A percentile compares a stretch with the other conserved stretches of the same genome.
phyloP scores from a whole-genome alignment of 2,888 invertebrate genomes.

The Liposcelis brunnea region DNA sequence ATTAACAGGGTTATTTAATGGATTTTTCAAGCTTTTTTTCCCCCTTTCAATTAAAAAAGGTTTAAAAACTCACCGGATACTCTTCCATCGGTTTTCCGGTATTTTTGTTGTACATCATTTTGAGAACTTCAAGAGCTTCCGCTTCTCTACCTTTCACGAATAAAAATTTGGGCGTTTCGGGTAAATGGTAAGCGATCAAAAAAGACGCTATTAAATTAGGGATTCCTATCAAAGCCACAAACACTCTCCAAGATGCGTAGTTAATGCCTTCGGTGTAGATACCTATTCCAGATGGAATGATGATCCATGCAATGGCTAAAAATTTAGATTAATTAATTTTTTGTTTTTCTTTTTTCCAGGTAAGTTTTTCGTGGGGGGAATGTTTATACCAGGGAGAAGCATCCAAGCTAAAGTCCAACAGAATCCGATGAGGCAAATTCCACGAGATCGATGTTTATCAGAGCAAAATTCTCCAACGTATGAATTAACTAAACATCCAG shows the following conservation, averaged over 20 bases:
- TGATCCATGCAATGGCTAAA: conserved; percentile 45
- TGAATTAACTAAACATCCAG: conserved; percentile 39
- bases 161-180: conserved; percentile 65
- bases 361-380: too few species aligned
- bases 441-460: conserved; percentile 34
- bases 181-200: conserved; percentile 32
- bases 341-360: too few species aligned
- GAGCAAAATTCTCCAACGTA: conserved; percentile 47
- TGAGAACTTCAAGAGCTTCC: conserved; percentile 39
- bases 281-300: conserved; percentile 36
- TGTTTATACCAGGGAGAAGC: conserved; percentile 35
- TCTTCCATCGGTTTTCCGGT: conserved; percentile 28
- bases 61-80: conserved; percentile 35
- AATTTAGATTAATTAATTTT: background rate
- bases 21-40: too few species aligned
- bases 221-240: conserved; percentile 44
- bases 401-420: conserved; percentile 45
- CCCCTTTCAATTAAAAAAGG: too few species aligned
- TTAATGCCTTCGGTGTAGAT: conserved; percentile 24
- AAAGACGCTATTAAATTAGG: conserved; percentile 33
- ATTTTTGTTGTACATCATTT: conserved; percentile 38
- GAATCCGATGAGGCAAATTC: conserved; percentile 42
- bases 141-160: conserved; percentile 39
- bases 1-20: too few species aligned
- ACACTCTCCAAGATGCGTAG: conserved; percentile 56